A percentile compares a stretch with the other conserved stretches of the same genome.
phyloP scores from a whole-genome alignment of 2,113 vertebrate genomes.

The Neofelis nebulosa region DNA sequence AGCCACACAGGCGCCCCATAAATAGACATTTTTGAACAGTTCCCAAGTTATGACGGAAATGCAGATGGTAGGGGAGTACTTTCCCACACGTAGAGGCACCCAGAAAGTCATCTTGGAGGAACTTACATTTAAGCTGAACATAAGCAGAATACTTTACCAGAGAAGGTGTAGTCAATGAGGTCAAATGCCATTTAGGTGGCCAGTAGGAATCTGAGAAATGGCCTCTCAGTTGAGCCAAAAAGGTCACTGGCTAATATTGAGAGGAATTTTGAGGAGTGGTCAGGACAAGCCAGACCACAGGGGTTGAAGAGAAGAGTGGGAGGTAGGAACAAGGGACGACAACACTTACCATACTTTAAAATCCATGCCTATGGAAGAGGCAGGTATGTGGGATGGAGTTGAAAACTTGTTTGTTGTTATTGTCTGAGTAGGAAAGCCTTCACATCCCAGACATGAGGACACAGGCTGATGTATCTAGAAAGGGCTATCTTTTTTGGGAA shows the following conservation, averaged over 20 bases:
- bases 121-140: not conserved
- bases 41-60: not conserved
- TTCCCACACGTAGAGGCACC: not conserved
- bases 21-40: not conserved
- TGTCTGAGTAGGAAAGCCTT: not conserved
- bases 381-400: rapidly evolving
- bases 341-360: not conserved
- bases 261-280: not conserved
- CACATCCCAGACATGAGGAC: not conserved
- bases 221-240: not conserved
- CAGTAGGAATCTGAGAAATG: not conserved
- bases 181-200: not conserved
- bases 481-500: conserved; percentile 36
- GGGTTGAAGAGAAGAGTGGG: not conserved
- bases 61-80: not conserved
- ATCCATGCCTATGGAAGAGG: rapidly evolving
- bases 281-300: not conserved
- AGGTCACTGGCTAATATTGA: not conserved
- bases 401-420: not conserved
- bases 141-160: not conserved
- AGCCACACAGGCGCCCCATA: too few species aligned
- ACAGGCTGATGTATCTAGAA: not conserved
- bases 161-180: not conserved
- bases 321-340: not conserved
- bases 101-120: not conserved